Evolutionary conservation across 2,113 vertebrate genomes (phyloP).

Genomic region (Tachysurus fulvidraco): DNA sequence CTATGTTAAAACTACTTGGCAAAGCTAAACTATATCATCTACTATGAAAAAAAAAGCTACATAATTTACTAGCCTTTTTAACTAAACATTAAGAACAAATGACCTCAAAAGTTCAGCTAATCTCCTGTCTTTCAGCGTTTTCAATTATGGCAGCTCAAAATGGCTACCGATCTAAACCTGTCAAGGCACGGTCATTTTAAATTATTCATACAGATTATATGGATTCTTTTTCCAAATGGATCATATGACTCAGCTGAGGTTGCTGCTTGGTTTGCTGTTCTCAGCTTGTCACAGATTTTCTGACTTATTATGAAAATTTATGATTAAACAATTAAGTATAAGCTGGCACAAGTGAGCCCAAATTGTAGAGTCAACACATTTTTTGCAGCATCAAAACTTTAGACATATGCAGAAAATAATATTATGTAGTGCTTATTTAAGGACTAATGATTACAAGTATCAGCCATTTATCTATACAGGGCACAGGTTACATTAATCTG

Average conservation of each 20-base stretch:
- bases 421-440: neutral
- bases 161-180: conserved; percentile 6
- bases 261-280: conserved; percentile 2
- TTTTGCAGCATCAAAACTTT: neutral
- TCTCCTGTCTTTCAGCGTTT: neutral
- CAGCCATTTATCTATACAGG: neutral
- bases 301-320: neutral
- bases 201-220: conserved; percentile 31
- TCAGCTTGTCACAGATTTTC: neutral
- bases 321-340: conserved; percentile 11
- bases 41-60: neutral
- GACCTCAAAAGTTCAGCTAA: neutral
- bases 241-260: conserved; percentile 3
- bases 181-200: neutral
- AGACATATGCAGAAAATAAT: neutral
- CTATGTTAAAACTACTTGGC: neutral
- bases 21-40: neutral
- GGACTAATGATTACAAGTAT: neutral
- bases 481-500: neutral
- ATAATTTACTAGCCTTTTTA: neutral
- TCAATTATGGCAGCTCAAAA: conserved; percentile 12
- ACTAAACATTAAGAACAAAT: neutral
- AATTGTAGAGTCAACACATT: neutral
- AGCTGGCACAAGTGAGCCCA: neutral
- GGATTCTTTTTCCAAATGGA: conserved; percentile 19